A percentile compares a stretch with the other conserved stretches of the same genome.
These are phyloP conservation scores for Athalia circularis DNA, from an alignment of 2,888 invertebrate genomes.

Conservation along the genomic window DNA sequence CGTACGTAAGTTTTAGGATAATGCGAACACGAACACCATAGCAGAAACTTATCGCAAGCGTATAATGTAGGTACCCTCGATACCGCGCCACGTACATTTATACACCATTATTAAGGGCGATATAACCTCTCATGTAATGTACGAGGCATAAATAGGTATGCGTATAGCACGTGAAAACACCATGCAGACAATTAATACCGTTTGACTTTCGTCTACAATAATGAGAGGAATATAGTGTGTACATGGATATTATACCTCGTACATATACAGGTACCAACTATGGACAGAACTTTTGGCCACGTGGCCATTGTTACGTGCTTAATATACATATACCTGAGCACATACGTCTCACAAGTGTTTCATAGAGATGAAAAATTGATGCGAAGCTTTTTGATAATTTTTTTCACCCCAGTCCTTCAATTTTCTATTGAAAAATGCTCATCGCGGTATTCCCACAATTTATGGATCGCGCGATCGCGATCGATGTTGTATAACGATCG, in stretches of 20 bases:
- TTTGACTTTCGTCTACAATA: not conserved
- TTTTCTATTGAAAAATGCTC: too few relatives aligned
- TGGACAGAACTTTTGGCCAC: constrained; percentile 7
- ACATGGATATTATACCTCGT: not conserved
- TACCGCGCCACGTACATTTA: too few relatives aligned
- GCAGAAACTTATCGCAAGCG: too few relatives aligned
- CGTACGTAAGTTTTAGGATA: too few relatives aligned
- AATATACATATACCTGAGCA: not conserved
- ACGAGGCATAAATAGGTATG: not conserved
- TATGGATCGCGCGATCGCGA: not conserved
- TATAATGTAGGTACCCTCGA: too few relatives aligned
- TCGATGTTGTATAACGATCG: not conserved
- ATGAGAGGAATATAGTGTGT: not conserved
- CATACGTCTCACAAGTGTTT: not conserved
- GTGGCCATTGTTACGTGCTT: constrained; percentile 19
- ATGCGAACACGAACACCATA: too few relatives aligned
- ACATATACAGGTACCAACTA: not conserved
- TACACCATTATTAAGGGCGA: too few relatives aligned
- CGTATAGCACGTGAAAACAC: not conserved
- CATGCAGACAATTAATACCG: not conserved
- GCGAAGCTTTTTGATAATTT: too few relatives aligned
- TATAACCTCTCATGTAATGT: too few relatives aligned
- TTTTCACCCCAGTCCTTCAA: too few relatives aligned
- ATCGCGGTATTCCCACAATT: not conserved
- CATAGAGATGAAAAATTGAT: too few relatives aligned